Percentiles rank a stretch among this genome's conserved stretches.
These are phyloP conservation scores for Callospermophilus lateralis DNA, from an alignment of 2,113 vertebrate species.

Conservation along the genomic window DNA sequence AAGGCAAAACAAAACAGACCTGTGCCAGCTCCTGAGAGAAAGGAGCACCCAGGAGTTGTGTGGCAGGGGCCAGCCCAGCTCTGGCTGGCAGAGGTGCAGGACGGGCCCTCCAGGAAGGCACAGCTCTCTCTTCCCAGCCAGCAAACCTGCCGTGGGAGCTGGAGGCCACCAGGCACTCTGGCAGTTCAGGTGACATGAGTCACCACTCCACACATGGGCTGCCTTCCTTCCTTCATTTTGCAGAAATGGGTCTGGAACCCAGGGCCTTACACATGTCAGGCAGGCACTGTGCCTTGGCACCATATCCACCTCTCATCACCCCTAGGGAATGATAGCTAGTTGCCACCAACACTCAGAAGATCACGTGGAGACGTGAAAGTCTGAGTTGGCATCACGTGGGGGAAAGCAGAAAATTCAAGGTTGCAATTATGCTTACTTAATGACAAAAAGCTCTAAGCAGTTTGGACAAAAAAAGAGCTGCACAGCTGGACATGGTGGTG, in stretches of 20 bases:
- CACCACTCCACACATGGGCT: background rate
- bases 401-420: no score
- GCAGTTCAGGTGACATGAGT: no score
- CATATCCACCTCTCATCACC: background rate
- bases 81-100: fast-evolving
- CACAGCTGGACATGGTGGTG: no score
- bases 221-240: no score
- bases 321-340: no score
- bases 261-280: background rate
- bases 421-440: no score
- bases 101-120: background rate
- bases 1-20: background rate
- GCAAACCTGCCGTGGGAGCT: background rate
- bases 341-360: background rate
- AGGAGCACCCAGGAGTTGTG: background rate
- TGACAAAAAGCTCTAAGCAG: background rate
- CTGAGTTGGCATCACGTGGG: background rate
- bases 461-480: background rate
- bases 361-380: fast-evolving
- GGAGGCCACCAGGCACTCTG: background rate
- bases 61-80: no score
- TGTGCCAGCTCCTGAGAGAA: background rate
- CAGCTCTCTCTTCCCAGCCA: fast-evolving
- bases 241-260: background rate
- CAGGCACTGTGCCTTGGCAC: background rate